A percentile compares a stretch with the other conserved stretches of the same genome.
These are phyloP conservation scores for Lottia scabra DNA, from an alignment of 2,888 invertebrate genomes.

Conservation along the genomic window DNA sequence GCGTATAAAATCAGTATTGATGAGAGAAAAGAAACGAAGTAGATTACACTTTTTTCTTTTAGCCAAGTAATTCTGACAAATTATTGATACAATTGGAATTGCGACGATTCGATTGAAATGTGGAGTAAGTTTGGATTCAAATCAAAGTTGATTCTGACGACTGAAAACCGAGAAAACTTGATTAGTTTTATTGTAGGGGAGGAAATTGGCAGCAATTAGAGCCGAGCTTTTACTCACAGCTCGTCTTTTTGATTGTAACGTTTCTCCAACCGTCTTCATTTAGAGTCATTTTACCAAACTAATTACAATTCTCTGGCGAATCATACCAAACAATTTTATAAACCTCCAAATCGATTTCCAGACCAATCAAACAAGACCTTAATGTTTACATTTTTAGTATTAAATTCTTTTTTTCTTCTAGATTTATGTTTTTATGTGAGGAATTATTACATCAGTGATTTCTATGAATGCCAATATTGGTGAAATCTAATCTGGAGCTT, in stretches of 20 bases:
- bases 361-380: too few species aligned
- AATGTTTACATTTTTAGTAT: too few species aligned
- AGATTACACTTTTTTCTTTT: background rate
- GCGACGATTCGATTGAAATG: background rate
- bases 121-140: conserved; percentile 1
- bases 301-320: background rate
- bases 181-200: background rate
- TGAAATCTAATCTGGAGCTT: too few species aligned
- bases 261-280: background rate
- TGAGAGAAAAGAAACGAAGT: background rate
- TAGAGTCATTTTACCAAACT: background rate
- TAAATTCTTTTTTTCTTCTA: too few species aligned
- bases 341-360: background rate
- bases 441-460: too few species aligned
- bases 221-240: background rate
- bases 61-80: background rate
- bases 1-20: background rate
- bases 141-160: conserved; percentile 1
- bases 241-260: background rate
- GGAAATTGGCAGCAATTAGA: conserved; percentile 4
- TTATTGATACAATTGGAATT: conserved; percentile 1
- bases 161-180: background rate
- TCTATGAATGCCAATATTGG: too few species aligned
- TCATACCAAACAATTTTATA: background rate
- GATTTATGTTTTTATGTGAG: too few species aligned